These are phyloP conservation scores for Drosophila percnosoma DNA, from an alignment of 2,888 invertebrate species.

Conservation along the genomic window DNA sequence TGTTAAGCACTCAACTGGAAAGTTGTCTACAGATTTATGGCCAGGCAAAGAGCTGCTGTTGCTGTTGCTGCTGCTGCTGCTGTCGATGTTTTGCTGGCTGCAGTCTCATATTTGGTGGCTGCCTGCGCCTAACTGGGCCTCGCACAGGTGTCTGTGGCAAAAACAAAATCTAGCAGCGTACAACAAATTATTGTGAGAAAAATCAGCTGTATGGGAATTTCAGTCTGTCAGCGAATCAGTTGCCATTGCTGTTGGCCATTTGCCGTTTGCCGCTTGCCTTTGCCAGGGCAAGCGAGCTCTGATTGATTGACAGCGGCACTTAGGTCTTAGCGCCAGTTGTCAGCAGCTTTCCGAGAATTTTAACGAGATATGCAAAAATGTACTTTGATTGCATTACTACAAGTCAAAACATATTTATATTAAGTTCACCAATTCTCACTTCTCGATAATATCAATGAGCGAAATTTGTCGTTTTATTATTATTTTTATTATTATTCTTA, in stretches of 20 bases:
- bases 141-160: slow-evolving; percentile 70
- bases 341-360: background rate
- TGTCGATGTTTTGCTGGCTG: slow-evolving; percentile 12
- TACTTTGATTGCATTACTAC: background rate
- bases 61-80: slow-evolving; percentile 12
- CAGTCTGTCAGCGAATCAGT: slow-evolving; percentile 57
- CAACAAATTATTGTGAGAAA: slow-evolving; percentile 81
- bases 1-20: slow-evolving; percentile 74
- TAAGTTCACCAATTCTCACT: background rate
- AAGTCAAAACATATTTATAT: background rate
- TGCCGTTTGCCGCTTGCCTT: background rate
- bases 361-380: background rate
- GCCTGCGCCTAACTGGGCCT: slow-evolving; percentile 52
- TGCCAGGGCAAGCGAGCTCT: slow-evolving; percentile 4
- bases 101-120: slow-evolving; percentile 69
- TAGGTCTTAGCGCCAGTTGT: slow-evolving; percentile 38
- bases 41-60: slow-evolving; percentile 44
- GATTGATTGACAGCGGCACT: slow-evolving; percentile 56
- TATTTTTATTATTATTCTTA: background rate
- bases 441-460: background rate
- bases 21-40: slow-evolving; percentile 75
- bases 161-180: slow-evolving; percentile 58
- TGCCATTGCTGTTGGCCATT: slow-evolving; percentile 4
- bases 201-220: slow-evolving; percentile 66
- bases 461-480: background rate